Conservation (phyloP, 2,797 vertebrate genomes). For the Spinibarbus caldwelli region DNA sequence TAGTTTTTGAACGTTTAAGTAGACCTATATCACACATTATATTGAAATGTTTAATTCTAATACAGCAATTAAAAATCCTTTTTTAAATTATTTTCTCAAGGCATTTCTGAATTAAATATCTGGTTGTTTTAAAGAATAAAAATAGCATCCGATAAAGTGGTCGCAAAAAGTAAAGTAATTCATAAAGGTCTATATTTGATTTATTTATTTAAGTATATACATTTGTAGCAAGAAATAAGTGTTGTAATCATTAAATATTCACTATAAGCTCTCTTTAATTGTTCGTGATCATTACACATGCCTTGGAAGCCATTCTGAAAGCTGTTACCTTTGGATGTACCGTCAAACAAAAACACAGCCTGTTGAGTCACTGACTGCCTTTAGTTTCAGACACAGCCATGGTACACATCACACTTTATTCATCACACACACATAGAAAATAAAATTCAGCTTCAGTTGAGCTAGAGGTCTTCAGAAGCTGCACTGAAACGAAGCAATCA, state of each 20-base stretch:
- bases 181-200: no score
- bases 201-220: not conserved
- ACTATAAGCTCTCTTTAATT: no score
- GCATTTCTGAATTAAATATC: not conserved
- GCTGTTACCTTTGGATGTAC: no score
- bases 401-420: not conserved
- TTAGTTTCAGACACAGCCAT: not conserved
- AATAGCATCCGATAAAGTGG: no score
- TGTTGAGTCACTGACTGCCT: no score
- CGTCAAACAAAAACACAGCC: no score
- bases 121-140: no score
- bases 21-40: no score
- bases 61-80: not conserved
- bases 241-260: not conserved
- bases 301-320: no score
- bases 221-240: not conserved
- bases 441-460: constrained; percentile 15
- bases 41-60: not conserved
- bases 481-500: constrained; percentile 21
- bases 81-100: not conserved
- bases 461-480: constrained; percentile 34
- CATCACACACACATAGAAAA: not conserved
- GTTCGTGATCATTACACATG: no score
- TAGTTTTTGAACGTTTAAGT: not conserved
- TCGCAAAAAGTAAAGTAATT: no score